Base-by-base conservation (phyloP, 2,797 vertebrate species). In the Helostoma temminkii region DNA sequence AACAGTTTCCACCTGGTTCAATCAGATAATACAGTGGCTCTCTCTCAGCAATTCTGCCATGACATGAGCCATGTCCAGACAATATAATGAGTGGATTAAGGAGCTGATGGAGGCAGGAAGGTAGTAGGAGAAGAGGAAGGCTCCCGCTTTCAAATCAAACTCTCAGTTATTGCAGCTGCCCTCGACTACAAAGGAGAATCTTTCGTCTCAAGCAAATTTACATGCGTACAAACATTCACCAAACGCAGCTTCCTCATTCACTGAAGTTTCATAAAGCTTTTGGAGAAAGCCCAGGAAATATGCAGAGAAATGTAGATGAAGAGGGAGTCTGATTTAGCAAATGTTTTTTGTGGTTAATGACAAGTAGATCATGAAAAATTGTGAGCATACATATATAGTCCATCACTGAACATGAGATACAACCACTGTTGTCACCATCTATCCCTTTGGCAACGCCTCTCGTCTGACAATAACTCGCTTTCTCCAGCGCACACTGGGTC, bases 401-500 rank as follows among this genome's bases (percentile, higher is more conserved):
- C 7, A n/a, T 50, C 34, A 2, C 14, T 5, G 0, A 1, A 34
- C 63, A 2, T 54, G 16, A 12, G 10, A 65, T 42, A 47, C 41
- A 61, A 18, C 28, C 25, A 1, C 48, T 12, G 30, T 37, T 12
- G 30, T 37, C 8, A 28, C 41, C 25, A 2, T 39, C 14, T 3
- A 10, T 48, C 14, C 11, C 0, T 46, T 14, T 2, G 28, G 71
- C 34, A 46, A 30, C 42, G 48, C 46, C 50, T 50, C 28, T 42
- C 22, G 1, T 28, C 50, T 19, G 62, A 66, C 36, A 45, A 34
- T 53, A 65, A 36, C 12, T 7, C 66, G 10, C 28, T 32, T 14
- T 4, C 12, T 39, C 32, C 45, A 22, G 19, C 50, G 47, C 41
- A 78, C 71, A 70, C 49, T 6, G 46, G 41, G 45, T 15, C 22